phyloP scores from a whole-genome alignment of 2,797 vertebrate genomes.

The Pangasius sanitwongsei region DNA sequence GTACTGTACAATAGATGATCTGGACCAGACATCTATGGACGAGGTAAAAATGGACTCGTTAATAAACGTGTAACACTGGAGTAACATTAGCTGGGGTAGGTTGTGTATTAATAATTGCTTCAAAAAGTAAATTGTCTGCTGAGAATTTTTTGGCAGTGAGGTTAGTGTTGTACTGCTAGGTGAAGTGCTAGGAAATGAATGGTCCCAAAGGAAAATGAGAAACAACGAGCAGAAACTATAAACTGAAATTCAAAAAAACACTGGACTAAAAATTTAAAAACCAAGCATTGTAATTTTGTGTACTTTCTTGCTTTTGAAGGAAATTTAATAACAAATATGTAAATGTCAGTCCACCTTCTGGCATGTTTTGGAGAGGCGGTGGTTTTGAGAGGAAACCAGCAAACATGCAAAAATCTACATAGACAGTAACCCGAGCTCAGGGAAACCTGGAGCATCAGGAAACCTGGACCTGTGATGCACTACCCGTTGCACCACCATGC shows the following conservation, averaged over 20 bases:
- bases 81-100: neutral
- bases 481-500: neutral
- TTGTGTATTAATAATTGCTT: neutral
- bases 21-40: neutral
- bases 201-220: neutral
- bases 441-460: neutral
- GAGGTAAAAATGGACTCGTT: neutral
- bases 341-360: neutral
- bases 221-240: neutral
- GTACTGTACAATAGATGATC: neutral
- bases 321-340: neutral
- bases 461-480: neutral
- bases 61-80: neutral
- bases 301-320: neutral
- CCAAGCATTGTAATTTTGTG: neutral
- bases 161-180: neutral
- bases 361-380: neutral
- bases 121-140: neutral
- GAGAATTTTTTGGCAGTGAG: neutral
- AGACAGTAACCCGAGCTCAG: neutral
- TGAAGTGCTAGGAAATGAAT: neutral
- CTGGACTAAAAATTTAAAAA: neutral
- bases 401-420: neutral
- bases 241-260: neutral
- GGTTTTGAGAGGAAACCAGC: neutral